Conservation (phyloP, 2,113 vertebrate genomes). For the Colinus virginianus region DNA sequence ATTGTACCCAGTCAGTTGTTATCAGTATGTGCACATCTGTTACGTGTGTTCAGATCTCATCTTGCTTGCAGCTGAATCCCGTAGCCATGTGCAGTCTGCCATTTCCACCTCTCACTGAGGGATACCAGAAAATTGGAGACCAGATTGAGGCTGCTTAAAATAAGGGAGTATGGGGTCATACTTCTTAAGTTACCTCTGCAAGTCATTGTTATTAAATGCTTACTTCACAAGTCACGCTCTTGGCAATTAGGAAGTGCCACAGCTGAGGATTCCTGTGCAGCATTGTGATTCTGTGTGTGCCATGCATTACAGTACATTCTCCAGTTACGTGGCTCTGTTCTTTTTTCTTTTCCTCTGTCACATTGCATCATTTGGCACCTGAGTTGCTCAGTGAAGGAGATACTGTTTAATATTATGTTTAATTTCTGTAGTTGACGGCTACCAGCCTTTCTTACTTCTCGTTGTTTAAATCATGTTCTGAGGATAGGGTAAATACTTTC, state of each 20-base stretch:
- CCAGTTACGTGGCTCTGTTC: background rate
- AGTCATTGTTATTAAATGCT: background rate
- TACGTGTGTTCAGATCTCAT: background rate
- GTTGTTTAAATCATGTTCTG: background rate
- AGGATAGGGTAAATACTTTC: background rate
- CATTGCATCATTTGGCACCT: background rate
- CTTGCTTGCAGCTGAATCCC: background rate
- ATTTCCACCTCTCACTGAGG: background rate
- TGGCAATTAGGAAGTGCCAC: background rate
- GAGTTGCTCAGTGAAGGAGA: background rate
- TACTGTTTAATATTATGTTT: background rate
- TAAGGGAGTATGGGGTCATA: background rate
- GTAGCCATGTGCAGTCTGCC: background rate
- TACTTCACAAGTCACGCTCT: background rate
- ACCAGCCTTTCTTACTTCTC: background rate
- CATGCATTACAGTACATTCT: background rate
- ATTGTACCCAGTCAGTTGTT: background rate
- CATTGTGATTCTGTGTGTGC: background rate
- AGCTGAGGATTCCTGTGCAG: background rate
- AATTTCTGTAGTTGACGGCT: background rate
- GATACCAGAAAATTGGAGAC: background rate
- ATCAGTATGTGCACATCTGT: background rate
- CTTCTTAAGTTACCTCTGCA: background rate
- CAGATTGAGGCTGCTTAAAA: background rate
- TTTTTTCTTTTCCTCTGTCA: accelerated